Evolutionary conservation across 2,888 invertebrate species (phyloP), one percentile per base, ranked within the genome.

Genomic region (Synergus japonicus): DNA sequence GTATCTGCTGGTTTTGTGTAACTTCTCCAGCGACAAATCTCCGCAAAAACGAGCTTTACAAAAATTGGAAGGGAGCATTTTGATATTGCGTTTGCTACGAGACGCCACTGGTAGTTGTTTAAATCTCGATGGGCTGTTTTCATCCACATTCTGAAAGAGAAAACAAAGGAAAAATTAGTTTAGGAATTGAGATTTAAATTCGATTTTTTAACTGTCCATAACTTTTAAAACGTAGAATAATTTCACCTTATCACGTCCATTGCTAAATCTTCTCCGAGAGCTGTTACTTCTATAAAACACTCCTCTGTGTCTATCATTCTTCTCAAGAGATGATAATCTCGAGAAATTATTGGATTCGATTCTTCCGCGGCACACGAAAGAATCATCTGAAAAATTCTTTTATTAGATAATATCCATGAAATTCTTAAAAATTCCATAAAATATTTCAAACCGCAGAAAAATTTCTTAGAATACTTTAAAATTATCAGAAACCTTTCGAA

Each of bases 41-140:
- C 99, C 15, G 99, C 99, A 92, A 98, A 98, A 0, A 99, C 98
- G 65, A 99, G 93, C 93, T 99, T 99, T 0, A 99, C 98, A 90
- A 98, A 99, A 83, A 99, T 97, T 0, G 99, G 99, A 77, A 99
- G 92, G 0, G 98, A 98, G 90, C 99, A 99, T 89, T 97, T 96
- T 15, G 95, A 95, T 54, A 99, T 97, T 0, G 98, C 98, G 88
- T 98, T 98, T 18, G 97, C 97, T 0, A 99, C 99, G 77, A 98
- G 92, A 58, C 97, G 95, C 98, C 98, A 98, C 89, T 99, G 99
- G 90, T 97, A 97, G 89, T 98, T 97, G 65, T 96, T 96, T 2
- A 99, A 93, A 89, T 98, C 98, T 15, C 98, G 94, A 79, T 96
- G 96, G 0, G 97, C 97, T 9, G 96, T 96, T 84, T 96, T 95